Evolutionary conservation across 1,140 invertebrate genomes (phyloP).

Genomic region (Cydia splendana): DNA sequence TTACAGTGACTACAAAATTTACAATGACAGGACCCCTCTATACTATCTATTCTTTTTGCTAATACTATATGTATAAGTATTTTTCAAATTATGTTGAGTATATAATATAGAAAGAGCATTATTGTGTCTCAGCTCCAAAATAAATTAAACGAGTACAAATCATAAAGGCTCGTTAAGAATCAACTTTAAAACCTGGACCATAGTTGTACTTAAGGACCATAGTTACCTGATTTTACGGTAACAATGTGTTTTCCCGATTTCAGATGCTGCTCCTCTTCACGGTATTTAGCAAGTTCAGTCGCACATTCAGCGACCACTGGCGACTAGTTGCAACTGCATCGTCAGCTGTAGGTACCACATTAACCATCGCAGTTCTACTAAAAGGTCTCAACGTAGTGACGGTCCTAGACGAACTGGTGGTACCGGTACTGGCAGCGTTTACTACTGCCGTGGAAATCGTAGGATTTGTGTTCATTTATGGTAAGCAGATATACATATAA

Average conservation of each 20-base stretch:
- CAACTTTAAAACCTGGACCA: too few relatives aligned
- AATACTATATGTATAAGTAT: too few relatives aligned
- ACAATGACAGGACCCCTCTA: too few relatives aligned
- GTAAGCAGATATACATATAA: constrained; percentile 43
- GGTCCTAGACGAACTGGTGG: constrained; percentile 59
- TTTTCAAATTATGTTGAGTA: too few relatives aligned
- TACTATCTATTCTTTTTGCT: too few relatives aligned
- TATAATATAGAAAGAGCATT: too few relatives aligned
- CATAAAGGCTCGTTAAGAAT: too few relatives aligned
- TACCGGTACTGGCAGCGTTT: constrained; percentile 61
- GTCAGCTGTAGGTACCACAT: constrained; percentile 63
- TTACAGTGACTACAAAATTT: too few relatives aligned
- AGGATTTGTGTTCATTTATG: constrained; percentile 72
- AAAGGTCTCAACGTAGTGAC: constrained; percentile 55
- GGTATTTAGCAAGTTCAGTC: constrained; percentile 65
- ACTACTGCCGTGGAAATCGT: constrained; percentile 64
- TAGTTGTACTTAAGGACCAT: too few relatives aligned
- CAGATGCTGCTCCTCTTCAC: constrained; percentile 67
- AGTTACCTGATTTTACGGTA: too few relatives aligned
- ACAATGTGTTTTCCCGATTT: constrained; percentile 39
- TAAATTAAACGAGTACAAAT: too few relatives aligned
- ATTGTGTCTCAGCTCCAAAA: too few relatives aligned
- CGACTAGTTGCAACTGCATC: constrained; percentile 58
- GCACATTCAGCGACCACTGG: constrained; percentile 62
- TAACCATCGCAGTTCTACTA: constrained; percentile 62